Percentiles rank a stretch among this genome's conserved stretches.
Evolutionary conservation across 2,113 vertebrate genomes (phyloP).

Genomic region (Ailurus styani): DNA sequence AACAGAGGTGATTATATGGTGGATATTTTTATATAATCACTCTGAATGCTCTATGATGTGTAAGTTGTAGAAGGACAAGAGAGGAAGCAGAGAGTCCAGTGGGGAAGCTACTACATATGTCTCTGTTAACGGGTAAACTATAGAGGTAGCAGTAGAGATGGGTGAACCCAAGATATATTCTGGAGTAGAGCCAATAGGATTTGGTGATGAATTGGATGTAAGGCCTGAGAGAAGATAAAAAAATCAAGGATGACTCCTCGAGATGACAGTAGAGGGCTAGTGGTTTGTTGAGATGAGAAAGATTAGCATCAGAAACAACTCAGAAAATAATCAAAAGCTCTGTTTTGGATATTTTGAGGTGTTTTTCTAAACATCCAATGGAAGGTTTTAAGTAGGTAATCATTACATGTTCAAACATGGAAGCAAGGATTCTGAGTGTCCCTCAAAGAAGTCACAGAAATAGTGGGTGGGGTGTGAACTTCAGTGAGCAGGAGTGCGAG

Average conservation of each 20-base stretch:
- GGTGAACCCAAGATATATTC: background rate
- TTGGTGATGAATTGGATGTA: fast-evolving
- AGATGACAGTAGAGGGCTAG: background rate
- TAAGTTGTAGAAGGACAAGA: background rate
- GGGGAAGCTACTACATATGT: background rate
- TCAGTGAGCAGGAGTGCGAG: background rate
- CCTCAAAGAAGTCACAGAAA: background rate
- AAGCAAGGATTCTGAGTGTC: background rate
- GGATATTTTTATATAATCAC: too few species aligned
- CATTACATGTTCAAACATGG: background rate
- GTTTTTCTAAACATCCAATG: background rate
- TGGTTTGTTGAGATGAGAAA: background rate
- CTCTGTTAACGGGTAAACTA: fast-evolving
- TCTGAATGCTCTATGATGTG: background rate
- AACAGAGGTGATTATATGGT: background rate
- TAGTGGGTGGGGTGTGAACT: background rate
- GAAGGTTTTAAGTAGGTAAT: background rate
- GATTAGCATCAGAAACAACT: background rate
- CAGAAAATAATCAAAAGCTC: background rate
- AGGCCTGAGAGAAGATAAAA: background rate
- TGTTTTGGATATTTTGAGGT: background rate
- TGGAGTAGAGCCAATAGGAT: background rate
- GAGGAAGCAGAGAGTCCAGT: background rate
- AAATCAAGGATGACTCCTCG: background rate
- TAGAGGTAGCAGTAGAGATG: background rate